Percentiles rank a stretch among this genome's conserved stretches.
These are phyloP conservation scores for Varanus salvator DNA, from an alignment of 2,113 vertebrate species.

Conservation along the genomic window DNA sequence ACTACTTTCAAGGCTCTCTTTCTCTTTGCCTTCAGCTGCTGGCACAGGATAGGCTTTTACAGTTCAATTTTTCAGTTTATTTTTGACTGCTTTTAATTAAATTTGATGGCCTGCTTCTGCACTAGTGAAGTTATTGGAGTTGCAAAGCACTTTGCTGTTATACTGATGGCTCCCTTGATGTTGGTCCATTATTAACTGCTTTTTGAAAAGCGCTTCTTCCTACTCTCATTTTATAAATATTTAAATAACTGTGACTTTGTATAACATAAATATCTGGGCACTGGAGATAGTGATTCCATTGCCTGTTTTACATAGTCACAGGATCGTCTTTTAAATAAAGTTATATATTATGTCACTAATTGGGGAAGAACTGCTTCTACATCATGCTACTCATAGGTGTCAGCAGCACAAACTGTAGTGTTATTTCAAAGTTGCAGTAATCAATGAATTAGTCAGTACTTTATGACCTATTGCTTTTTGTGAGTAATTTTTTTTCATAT, in stretches of 20 bases:
- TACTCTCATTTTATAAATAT: conserved; percentile 83
- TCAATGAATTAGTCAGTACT: conserved; percentile 62
- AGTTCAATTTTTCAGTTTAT: conserved; percentile 81
- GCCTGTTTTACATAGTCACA: conserved; percentile 63
- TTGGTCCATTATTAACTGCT: conserved; percentile 82
- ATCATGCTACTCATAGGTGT: conserved; percentile 57
- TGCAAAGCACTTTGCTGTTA: conserved; percentile 78
- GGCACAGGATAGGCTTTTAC: conserved; percentile 76
- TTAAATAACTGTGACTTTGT: conserved; percentile 82
- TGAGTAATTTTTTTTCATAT: conserved; percentile 55
- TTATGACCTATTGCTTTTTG: conserved; percentile 54
- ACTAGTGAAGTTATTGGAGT: conserved; percentile 75
- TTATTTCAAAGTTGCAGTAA: conserved; percentile 66
- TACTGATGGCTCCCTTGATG: conserved; percentile 82
- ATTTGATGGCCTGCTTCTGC: conserved; percentile 80
- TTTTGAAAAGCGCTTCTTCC: conserved; percentile 77
- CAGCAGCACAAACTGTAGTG: conserved; percentile 59
- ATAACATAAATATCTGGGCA: conserved; percentile 73
- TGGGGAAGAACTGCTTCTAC: conserved; percentile 59
- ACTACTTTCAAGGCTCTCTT: conserved; percentile 72
- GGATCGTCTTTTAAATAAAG: conserved; percentile 52
- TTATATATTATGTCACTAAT: conserved; percentile 68
- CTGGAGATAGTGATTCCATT: conserved; percentile 64
- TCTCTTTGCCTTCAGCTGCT: conserved; percentile 73
- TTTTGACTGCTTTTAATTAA: conserved; percentile 87